These are phyloP conservation scores for Pandemis heparana DNA, from an alignment of 2,888 invertebrate species.

Conservation along the genomic window DNA sequence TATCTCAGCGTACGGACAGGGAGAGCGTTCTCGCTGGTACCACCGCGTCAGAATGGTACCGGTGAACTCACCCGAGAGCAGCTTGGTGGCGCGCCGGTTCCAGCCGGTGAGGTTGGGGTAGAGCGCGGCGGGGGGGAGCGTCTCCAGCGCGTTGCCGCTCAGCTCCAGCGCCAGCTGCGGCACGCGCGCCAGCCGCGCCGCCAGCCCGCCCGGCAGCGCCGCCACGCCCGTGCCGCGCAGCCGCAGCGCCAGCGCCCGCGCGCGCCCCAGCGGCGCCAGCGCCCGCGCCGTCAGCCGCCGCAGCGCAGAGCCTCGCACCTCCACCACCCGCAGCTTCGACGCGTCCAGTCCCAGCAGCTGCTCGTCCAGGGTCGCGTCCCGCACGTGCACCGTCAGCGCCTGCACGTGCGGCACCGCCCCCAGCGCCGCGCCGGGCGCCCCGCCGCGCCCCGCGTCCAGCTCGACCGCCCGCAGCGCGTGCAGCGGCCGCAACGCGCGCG, in stretches of 20 bases:
- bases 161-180: conserved; percentile 92
- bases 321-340: conserved; percentile 90
- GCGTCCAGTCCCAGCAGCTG: conserved; percentile 90
- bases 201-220: conserved; percentile 90
- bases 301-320: conserved; percentile 90
- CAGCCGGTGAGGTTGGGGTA: conserved; percentile 92
- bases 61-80: conserved; percentile 88
- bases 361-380: conserved; percentile 87
- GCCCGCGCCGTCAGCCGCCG: conserved; percentile 89
- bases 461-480: conserved; percentile 87
- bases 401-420: conserved; percentile 60
- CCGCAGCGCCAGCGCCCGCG: conserved; percentile 89
- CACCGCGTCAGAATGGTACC: not conserved
- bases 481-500: conserved; percentile 88
- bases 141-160: conserved; percentile 89
- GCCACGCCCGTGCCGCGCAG: conserved; percentile 90
- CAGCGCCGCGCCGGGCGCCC: conserved; percentile 80
- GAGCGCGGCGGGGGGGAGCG: conserved; percentile 90
- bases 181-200: conserved; percentile 88
- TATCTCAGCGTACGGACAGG: no score
- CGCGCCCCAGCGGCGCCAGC: conserved; percentile 88
- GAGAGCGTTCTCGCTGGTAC: no score
- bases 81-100: conserved; percentile 93
- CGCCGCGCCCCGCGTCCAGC: conserved; percentile 87
- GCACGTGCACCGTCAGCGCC: conserved; percentile 83